A percentile compares a stretch with the other conserved stretches of the same genome.
Conservation (phyloP, 2,888 invertebrate species). For the Platynereis dumerilii region DNA sequence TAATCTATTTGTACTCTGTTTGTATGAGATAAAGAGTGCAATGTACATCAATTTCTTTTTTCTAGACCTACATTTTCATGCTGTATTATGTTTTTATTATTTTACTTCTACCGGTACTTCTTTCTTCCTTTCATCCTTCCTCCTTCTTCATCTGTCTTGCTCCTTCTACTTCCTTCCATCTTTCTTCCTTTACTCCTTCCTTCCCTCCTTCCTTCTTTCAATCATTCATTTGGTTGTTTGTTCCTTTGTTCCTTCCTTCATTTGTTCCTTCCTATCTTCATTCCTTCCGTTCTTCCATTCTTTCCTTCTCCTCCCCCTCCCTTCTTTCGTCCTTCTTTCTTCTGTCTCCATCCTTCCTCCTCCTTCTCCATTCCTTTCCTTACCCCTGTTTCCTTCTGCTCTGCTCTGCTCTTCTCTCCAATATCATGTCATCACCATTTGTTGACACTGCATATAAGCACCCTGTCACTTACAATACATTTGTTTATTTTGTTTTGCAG, state of each 20-base stretch:
- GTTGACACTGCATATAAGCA: no score
- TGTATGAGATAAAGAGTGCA: no score
- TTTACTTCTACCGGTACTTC: neutral
- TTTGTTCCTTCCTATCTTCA: neutral
- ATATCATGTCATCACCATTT: neutral
- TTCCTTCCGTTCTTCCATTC: neutral
- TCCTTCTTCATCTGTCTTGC: neutral
- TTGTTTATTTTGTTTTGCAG: no score
- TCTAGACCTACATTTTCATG: no score
- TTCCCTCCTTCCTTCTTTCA: neutral
- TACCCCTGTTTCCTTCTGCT: neutral
- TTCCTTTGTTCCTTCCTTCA: neutral
- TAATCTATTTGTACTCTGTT: no score
- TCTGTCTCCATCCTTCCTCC: neutral
- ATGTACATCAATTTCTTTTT: no score
- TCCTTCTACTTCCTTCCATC: neutral
- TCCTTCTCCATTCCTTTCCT: neutral
- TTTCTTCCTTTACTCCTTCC: neutral
- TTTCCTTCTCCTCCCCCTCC: neutral
- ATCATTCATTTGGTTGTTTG: neutral
- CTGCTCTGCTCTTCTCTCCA: constrained; percentile 1
- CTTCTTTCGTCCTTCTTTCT: neutral
- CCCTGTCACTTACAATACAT: no score
- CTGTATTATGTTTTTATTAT: no score
- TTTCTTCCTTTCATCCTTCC: neutral